A percentile compares a stretch with the other conserved stretches of the same genome.
These are phyloP conservation scores for Podargus strigoides DNA, from an alignment of 2,797 vertebrate genomes.

Conservation along the genomic window DNA sequence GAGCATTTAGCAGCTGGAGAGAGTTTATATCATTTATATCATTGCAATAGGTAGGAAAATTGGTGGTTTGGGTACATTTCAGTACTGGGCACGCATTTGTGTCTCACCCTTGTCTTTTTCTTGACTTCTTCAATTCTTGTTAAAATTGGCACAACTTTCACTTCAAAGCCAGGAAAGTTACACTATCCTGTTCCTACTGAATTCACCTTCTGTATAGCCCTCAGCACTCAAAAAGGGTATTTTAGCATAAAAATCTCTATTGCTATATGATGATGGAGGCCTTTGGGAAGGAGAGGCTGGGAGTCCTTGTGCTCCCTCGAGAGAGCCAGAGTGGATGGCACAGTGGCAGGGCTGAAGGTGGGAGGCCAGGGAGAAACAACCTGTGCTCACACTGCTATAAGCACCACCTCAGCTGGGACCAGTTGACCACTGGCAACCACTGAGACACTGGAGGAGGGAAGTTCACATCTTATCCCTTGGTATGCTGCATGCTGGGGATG, in stretches of 20 bases:
- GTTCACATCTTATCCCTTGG: neutral
- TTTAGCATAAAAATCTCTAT: neutral
- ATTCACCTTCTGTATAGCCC: neutral
- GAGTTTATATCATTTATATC: neutral
- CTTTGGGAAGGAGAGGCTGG: neutral
- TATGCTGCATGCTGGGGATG: fast-evolving
- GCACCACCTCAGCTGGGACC: neutral
- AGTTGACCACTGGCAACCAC: neutral
- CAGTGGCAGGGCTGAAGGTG: neutral
- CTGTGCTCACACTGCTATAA: fast-evolving
- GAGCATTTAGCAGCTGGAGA: neutral
- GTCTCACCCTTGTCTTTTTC: neutral
- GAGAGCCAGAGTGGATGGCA: neutral
- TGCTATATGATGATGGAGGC: neutral
- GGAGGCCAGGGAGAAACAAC: neutral
- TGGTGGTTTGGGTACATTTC: neutral
- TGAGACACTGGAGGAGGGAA: neutral
- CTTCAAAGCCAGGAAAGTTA: neutral
- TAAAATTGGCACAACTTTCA: neutral
- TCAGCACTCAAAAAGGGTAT: neutral
- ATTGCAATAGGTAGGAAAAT: neutral
- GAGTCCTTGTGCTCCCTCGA: neutral
- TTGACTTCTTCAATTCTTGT: neutral
- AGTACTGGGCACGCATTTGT: neutral
- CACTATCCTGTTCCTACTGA: neutral